These are phyloP conservation scores for Pachyrhynchus sulphureomaculatus DNA, from an alignment of 1,140 invertebrate species.

Conservation along the genomic window DNA sequence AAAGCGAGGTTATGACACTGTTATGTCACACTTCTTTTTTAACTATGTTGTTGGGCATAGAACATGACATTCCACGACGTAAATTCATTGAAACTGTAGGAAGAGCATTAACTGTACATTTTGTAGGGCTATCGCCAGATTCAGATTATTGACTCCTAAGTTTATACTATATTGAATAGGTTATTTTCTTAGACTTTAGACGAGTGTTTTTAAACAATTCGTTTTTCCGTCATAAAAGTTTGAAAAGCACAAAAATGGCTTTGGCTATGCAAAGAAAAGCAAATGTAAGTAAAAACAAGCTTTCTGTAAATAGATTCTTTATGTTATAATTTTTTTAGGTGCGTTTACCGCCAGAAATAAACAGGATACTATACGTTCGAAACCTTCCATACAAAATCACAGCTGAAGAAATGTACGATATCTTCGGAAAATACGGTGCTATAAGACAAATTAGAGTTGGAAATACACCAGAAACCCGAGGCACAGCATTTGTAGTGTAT, in stretches of 20 bases:
- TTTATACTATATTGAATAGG: too few species aligned
- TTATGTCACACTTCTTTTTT: constrained; percentile 31
- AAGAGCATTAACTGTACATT: too few species aligned
- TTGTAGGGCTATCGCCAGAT: too few species aligned
- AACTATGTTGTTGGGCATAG: neutral
- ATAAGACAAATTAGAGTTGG: constrained; percentile 98
- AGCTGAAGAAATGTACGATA: constrained; percentile 99
- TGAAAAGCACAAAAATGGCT: constrained; percentile 60
- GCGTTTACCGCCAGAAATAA: constrained; percentile 96
- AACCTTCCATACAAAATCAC: constrained; percentile 99
- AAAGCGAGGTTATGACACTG: constrained; percentile 31
- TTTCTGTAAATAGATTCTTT: neutral
- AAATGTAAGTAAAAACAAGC: constrained; percentile 55
- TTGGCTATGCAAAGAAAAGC: constrained; percentile 63
- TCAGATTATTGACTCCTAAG: too few species aligned
- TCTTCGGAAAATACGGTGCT: constrained; percentile 99
- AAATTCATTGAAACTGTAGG: too few species aligned
- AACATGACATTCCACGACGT: too few species aligned
- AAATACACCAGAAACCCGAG: constrained; percentile 95
- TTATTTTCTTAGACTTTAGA: too few species aligned
- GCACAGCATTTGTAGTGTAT: constrained; percentile 98
- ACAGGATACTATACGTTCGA: constrained; percentile 93
- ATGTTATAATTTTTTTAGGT: constrained; percentile 69
- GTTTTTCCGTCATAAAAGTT: too few species aligned
- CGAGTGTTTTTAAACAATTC: too few species aligned